Base-by-base conservation (phyloP, 2,113 vertebrate species). In the Pterocles burchelli region DNA sequence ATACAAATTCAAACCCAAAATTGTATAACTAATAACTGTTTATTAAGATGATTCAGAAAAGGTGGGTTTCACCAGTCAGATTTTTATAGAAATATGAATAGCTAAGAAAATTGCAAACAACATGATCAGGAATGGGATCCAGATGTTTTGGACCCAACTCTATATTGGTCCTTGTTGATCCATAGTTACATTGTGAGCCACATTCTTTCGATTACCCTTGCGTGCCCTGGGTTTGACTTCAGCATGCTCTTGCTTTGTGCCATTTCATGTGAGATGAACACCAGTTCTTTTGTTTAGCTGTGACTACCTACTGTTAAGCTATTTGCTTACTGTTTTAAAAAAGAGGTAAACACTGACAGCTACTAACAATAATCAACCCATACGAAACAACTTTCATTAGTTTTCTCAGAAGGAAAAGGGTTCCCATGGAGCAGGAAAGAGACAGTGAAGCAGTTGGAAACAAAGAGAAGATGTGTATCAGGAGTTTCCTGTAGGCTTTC, bases 91-190 rank as follows among this genome's bases (percentile, higher is more conserved):
- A 74, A 26, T 71, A 24, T 10, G 4, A 38, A n/a, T 46, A 25
- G 43, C 36, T 2, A 16, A 74, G 41, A 62, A 21, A 75, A n/a
- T 28, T 31, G 19, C 4, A 19, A 70, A 58, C 19, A 49, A 6
- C 26, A 61, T 57, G 36, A 18, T 74, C 55, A 54, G 17, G 48
- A 67, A 58, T 21, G 43, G 34, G 21, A 33, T 48, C n/a, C 59
- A 43, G 33, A 12, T 71, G 29, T 72, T 88, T n/a, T 13, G 76
- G 17, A 36, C 9, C 13, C 63, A 2, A 4, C 58, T 58, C 45
- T 49, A 1, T 29, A 1, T 26, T 1, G 1, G 29, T 65, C 25
- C 25, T 36, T 8, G 12, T 55, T 43, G 16, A 57, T 43, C 18
- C 26, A 3, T 54, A n/a, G 17, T 13, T 21, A 6, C 20, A 6